Conservation (phyloP, 2,797 vertebrate species). For the Antennarius maculatus region DNA sequence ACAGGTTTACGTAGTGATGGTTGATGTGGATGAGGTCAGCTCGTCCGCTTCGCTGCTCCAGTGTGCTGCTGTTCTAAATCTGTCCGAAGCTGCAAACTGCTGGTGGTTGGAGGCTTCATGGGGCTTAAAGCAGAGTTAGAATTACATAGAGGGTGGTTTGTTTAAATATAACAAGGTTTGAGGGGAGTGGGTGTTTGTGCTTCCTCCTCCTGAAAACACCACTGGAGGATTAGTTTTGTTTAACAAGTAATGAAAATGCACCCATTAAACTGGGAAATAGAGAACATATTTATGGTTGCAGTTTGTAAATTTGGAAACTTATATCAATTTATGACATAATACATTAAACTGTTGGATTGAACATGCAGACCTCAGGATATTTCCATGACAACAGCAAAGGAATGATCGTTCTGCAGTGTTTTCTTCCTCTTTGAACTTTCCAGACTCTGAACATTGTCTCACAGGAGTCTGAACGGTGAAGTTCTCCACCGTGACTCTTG, state of each 20-base stretch:
- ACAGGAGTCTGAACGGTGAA: background rate
- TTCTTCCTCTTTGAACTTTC: background rate
- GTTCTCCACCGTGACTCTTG: slow-evolving; percentile 18
- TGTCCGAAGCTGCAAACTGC: slow-evolving; percentile 38
- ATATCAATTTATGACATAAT: background rate
- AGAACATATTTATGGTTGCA: background rate
- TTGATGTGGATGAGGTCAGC: slow-evolving; percentile 8
- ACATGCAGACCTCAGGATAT: slow-evolving; percentile 3
- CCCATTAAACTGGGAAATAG: no score
- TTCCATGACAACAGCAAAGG: slow-evolving; percentile 27
- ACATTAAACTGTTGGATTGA: background rate
- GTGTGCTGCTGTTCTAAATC: slow-evolving; percentile 44
- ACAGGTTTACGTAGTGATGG: slow-evolving; percentile 24
- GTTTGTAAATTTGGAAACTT: background rate
- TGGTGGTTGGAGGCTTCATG: slow-evolving; percentile 19
- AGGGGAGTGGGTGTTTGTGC: slow-evolving; percentile 14
- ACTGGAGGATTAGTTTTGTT: background rate
- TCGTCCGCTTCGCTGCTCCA: slow-evolving; percentile 11
- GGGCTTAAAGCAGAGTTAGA: slow-evolving; percentile 31
- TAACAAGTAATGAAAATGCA: background rate
- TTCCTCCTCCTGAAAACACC: slow-evolving; percentile 10
- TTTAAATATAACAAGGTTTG: slow-evolving; percentile 43
- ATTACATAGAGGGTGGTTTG: slow-evolving; percentile 51
- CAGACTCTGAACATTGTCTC: no score
- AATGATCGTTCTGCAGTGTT: slow-evolving; percentile 13